Base-by-base conservation (phyloP, 2,888 invertebrate species). In the Cryptus armator region DNA sequence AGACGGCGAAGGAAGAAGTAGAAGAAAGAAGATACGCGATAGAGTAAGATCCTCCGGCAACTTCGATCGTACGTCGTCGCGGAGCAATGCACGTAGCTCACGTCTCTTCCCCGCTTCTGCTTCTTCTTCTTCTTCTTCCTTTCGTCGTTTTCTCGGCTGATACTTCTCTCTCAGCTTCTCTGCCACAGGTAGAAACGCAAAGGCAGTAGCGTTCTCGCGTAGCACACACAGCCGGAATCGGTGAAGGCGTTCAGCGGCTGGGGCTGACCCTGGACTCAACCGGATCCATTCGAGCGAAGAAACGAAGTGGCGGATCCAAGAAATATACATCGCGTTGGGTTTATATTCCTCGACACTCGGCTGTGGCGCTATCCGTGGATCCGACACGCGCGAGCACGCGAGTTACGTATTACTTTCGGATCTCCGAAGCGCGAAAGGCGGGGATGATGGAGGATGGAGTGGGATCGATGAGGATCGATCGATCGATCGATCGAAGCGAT, bases 41-140 rank as follows among this genome's bases (percentile, higher is more conserved):
- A 80, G 68, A 72, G 88, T 91, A 90, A 91, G 91, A 91, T 90
- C 88, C 85, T 37, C 44, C 32, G 46, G 46, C 59, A 59, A 51
- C 59, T 56, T 46, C 78, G 78, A 78, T 70, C 67, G 56, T 77
- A 67, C 32, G 68, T 70, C 77, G 77, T 59, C 24, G 56, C 29
- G n/a, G 67, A 59, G 46, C 68, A 46, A 44, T 16, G 32, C 75
- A 64, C 75, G 75, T 75, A 6, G 51, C 51, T 4, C 64, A 37
- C 12, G 44, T 78, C 74, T 14, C 77, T 62, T 64, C 82, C 76
- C 56, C 75, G 67, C 78, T 80, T 84, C 70, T 72, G 76, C 82
- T 64, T 72, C 37, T 68, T 56, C 51, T 67, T 56, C 75, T 51
- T 44, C 56, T 80, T 66, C 64, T 81, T 24, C 29, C 19, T 59